Base-by-base conservation (phyloP, 2,113 vertebrate species). In the Cryptotis parvus region DNA sequence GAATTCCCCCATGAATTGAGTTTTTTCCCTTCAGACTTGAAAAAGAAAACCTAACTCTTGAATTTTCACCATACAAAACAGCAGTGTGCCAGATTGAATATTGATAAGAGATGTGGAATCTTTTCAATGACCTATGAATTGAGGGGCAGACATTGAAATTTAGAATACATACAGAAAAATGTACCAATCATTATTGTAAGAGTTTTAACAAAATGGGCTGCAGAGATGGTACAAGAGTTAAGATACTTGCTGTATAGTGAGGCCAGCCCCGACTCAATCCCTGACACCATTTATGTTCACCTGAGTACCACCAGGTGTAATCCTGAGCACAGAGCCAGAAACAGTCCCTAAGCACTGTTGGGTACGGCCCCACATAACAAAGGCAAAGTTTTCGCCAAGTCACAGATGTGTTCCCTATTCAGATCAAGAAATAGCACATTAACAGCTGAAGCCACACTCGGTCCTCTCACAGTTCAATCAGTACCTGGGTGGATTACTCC, bases 21-120 rank as follows among this genome's bases (percentile, higher is more conserved):
- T 79, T 90, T 88, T 69, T 69, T 77, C 81, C 76, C 52, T 89
- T 83, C 68, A 93, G 31, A 84, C 20, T 70, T 33, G 63, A 74
- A 87, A 45, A 39, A 27, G 43, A 45, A 39, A 75, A 83, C 12
- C 9, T 12, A 72, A 88, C 31, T 76, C 31, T 80, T 68, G 18
- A 88, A 29, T 24, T 79, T n/a, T 74, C 61, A 24, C 43, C 90
- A 26, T 81, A 84, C 18, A 58, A 6, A 58, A 24, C 55, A 58
- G 55, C 55, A 58, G 55, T 58, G 55, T 24, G 35, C 49, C 35
- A 65, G 66, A 74, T 8, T 73, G 35, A 92, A 83, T 75, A 88
- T 33, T 86, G 22, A 27, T 35, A 58, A 69, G 24, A 87, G 33
- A n/a, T 58, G 1, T n/a, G 3, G n/a, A 52, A 27, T 37, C 52